Percentiles rank a stretch among this genome's conserved stretches.
Evolutionary conservation across 2,888 invertebrate species (phyloP).

Genomic region (Yponomeuta malinellus): DNA sequence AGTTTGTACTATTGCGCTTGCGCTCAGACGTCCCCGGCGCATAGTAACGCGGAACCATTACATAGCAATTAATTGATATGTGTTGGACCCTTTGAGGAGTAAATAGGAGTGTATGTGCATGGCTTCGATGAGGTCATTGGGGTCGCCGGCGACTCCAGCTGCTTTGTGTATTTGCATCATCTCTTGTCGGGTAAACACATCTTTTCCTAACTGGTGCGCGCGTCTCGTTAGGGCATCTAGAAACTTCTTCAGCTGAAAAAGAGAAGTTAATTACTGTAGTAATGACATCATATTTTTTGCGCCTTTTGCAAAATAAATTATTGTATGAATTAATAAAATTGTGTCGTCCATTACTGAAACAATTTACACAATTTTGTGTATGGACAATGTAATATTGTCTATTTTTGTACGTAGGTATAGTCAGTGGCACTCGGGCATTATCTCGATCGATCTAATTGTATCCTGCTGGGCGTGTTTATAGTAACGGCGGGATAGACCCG

Average conservation of each 20-base stretch:
- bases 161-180: slow-evolving; percentile 82
- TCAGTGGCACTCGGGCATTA: too few species aligned
- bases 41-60: slow-evolving; percentile 26
- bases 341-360: background rate
- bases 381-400: background rate
- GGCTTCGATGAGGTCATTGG: slow-evolving; percentile 82
- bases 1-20: too few species aligned
- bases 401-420: too few species aligned
- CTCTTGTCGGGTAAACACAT: slow-evolving; percentile 84
- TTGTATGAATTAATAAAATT: background rate
- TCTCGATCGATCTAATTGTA: too few species aligned
- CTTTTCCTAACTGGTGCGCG: slow-evolving; percentile 79
- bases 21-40: too few species aligned
- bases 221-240: slow-evolving; percentile 80
- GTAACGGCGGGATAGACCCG: too few species aligned
- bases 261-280: slow-evolving; percentile 18
- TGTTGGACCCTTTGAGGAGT: slow-evolving; percentile 84
- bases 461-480: too few species aligned
- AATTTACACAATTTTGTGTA: background rate
- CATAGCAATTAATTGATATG: slow-evolving; percentile 77
- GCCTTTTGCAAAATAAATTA: background rate
- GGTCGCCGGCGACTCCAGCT: slow-evolving; percentile 79
- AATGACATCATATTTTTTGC: background rate
- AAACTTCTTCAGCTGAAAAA: slow-evolving; percentile 81
- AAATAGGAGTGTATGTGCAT: slow-evolving; percentile 91